Conservation (phyloP, 2,888 invertebrate genomes). For the Zygaena filipendulae region DNA sequence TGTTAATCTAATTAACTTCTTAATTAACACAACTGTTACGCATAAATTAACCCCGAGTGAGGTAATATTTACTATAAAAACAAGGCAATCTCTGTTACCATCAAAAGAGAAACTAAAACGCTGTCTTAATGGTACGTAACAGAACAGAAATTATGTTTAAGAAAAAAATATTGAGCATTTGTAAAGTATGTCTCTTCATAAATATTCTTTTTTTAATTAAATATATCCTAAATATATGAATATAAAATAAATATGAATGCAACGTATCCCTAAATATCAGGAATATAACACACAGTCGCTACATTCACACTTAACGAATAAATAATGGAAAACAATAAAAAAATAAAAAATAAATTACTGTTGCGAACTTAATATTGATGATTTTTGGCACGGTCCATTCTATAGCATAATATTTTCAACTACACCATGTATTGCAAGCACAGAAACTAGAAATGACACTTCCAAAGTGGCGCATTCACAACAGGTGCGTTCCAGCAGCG, state of each 20-base stretch:
- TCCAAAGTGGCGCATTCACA: neutral
- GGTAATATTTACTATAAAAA: conserved; percentile 13
- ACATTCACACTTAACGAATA: conserved; percentile 61
- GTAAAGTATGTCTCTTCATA: conserved; percentile 45
- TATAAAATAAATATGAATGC: conserved; percentile 66
- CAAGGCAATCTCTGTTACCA: conserved; percentile 25
- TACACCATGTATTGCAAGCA: conserved; percentile 38
- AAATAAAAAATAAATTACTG: conserved; percentile 43
- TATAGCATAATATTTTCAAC: conserved; percentile 33
- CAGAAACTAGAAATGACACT: conserved; percentile 4
- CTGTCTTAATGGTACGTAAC: conserved; percentile 44
- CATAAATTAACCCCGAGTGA: too few relatives aligned
- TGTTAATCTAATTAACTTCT: too few relatives aligned
- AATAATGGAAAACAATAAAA: conserved; percentile 23
- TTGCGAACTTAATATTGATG: conserved; percentile 58
- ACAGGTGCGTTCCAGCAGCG: neutral
- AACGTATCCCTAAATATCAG: conserved; percentile 69
- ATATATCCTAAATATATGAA: conserved; percentile 58
- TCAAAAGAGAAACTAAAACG: conserved; percentile 51
- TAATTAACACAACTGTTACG: too few relatives aligned
- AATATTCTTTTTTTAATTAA: conserved; percentile 47
- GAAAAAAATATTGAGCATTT: conserved; percentile 61
- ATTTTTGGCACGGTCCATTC: conserved; percentile 68
- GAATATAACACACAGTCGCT: conserved; percentile 64
- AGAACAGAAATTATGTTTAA: too few relatives aligned